Evolutionary conservation across 1,140 invertebrate genomes (phyloP).

Genomic region (Hylaeus anthracinus): DNA sequence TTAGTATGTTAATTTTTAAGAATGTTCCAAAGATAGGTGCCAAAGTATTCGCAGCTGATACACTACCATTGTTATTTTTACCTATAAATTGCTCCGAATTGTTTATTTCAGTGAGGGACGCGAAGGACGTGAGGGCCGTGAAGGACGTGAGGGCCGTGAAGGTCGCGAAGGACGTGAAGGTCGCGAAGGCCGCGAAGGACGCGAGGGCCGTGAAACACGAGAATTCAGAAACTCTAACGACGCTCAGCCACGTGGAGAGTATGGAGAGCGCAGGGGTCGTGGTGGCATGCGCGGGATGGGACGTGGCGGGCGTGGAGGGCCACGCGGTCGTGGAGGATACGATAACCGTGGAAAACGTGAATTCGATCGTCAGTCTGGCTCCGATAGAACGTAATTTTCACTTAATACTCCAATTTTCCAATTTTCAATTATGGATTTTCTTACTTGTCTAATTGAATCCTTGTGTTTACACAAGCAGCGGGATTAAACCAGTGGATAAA

Average conservation of each 20-base stretch:
- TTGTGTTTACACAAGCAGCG: slow-evolving; percentile 81
- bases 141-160: too few relatives aligned
- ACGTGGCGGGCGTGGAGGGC: slow-evolving; percentile 76
- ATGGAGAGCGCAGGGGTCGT: slow-evolving; percentile 63
- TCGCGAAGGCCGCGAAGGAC: too few relatives aligned
- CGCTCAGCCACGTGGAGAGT: slow-evolving; percentile 66
- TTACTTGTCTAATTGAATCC: not conserved
- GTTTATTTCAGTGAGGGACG: too few relatives aligned
- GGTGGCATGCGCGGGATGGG: slow-evolving; percentile 64
- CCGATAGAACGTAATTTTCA: slow-evolving; percentile 92
- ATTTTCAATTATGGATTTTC: not conserved
- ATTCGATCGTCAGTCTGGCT: slow-evolving; percentile 96
- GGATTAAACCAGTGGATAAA: slow-evolving; percentile 96
- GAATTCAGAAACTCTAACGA: slow-evolving; percentile 70
- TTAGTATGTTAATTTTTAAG: too few relatives aligned
- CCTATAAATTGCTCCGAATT: too few relatives aligned
- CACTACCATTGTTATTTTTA: too few relatives aligned
- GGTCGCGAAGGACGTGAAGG: too few relatives aligned
- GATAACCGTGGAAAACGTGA: slow-evolving; percentile 92
- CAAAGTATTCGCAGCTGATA: too few relatives aligned
- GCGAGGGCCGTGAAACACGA: slow-evolving; percentile 70
- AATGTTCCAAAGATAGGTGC: too few relatives aligned
- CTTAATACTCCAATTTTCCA: not conserved
- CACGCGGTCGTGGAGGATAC: slow-evolving; percentile 81
- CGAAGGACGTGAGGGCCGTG: too few relatives aligned